Evolutionary conservation across 2,113 vertebrate genomes (phyloP), one percentile per base, ranked within the genome.

Genomic region (Grallaria varia): DNA sequence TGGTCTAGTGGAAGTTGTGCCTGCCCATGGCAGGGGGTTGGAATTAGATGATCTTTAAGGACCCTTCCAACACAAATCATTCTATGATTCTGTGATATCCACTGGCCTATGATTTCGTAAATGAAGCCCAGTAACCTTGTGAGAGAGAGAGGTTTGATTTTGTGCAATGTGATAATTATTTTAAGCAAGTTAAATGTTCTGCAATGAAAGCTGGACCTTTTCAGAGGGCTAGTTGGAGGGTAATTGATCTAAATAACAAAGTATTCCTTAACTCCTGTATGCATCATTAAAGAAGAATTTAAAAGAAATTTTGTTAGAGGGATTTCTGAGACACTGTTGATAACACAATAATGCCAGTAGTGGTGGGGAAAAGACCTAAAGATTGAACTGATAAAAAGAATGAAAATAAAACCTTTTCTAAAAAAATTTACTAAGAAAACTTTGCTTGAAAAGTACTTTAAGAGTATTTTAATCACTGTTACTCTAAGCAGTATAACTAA

Each of bases 181-280:
- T 80, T 62, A 63, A 68, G 39, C 53, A 49, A 10, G 1, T 4
- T 73, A 58, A 64, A 19, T 4, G 0, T 56, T 23, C 4, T 0
- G 0, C 27, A 28, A 33, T 76, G 45, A 71, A 92, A 75, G 28
- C 33, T 84, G 64, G 16, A 8, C 12, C 50, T 60, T 64, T 82
- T 68, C 22, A 20, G 55, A 37, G 30, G 24, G 23, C 3, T 31
- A 30, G 37, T n/a, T 75, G 50, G 22, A 79, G 35, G 14, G 4
- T 79, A 52, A 45, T 50, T 21, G 10, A 30, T 45, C 50, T 75
- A 56, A 78, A 18, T 30, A 66, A 49, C 20, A 50, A 31, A 4
- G 13, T 76, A 40, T 53, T 78, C 63, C 14, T n/a, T 79, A 50
- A 23, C 33, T 67, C 71, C 62, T 64, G 33, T 13, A 8, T 60